A percentile compares a stretch with the other conserved stretches of the same genome.
Conservation (phyloP, 2,113 vertebrate genomes). For the Eptatretus burgeri region DNA sequence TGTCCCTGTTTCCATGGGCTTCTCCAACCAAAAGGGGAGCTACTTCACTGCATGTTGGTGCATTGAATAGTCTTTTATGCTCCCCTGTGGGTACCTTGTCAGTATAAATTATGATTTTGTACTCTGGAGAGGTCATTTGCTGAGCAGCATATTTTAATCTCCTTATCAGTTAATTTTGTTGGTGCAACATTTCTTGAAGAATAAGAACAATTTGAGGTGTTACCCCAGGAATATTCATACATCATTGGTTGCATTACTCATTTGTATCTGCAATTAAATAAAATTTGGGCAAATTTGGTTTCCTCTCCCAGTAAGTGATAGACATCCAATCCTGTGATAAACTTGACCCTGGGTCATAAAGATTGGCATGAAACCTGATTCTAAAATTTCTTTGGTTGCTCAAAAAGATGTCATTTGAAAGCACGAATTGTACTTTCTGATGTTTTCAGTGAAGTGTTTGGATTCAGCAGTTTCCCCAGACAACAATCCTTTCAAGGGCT, state of each 20-base stretch:
- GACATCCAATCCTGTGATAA: not conserved
- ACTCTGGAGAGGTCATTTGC: conserved; percentile 1
- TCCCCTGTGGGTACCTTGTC: conserved; percentile 2
- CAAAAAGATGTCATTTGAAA: not conserved
- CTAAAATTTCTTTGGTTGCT: not conserved
- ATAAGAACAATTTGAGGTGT: not conserved
- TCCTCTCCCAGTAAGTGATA: not conserved
- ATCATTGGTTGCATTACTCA: not conserved
- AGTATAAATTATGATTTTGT: not conserved
- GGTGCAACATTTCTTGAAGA: not conserved
- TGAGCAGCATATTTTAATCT: conserved; percentile 1
- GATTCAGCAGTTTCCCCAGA: no score
- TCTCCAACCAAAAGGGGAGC: not conserved
- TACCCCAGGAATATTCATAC: not conserved
- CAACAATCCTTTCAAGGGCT: no score
- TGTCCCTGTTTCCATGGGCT: not conserved
- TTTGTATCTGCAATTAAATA: not conserved
- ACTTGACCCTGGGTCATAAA: not conserved
- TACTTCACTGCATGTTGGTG: not conserved
- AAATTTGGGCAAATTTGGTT: not conserved
- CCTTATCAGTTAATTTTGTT: not conserved
- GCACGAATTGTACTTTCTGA: no score
- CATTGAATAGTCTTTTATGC: not conserved
- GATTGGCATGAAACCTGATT: conserved; percentile 1
- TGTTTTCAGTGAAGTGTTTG: no score